A percentile compares a stretch with the other conserved stretches of the same genome.
Evolutionary conservation across 92 coral and sea anemone species (phyloP).

Genomic region (Siderastrea radians): DNA sequence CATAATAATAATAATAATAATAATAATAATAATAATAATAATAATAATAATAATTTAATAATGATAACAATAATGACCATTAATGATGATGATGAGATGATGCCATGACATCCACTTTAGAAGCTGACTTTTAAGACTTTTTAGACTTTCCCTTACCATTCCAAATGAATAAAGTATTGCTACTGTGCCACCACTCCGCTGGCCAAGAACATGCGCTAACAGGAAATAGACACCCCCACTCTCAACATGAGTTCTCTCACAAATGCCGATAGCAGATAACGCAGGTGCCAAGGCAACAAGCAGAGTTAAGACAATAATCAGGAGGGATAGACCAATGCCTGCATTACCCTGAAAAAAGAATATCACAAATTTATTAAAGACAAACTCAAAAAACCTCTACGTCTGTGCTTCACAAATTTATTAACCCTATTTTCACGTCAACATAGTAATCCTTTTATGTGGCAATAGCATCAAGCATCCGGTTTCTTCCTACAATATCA

Average conservation of each 20-base stretch:
- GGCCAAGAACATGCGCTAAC: slow-evolving; percentile 94
- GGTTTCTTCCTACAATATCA: no score
- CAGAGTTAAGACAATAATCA: slow-evolving; percentile 89
- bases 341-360: slow-evolving; percentile 88
- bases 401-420: no score
- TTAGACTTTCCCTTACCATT: slow-evolving; percentile 64
- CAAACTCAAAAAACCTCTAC: no score
- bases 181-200: slow-evolving; percentile 93
- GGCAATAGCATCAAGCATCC: no score
- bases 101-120: no score
- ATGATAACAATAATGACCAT: no score
- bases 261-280: slow-evolving; percentile 96
- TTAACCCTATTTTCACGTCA: no score
- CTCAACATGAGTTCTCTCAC: slow-evolving; percentile 96
- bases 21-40: no score
- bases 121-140: neutral
- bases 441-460: no score
- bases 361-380: neutral
- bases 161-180: slow-evolving; percentile 94
- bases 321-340: slow-evolving; percentile 92
- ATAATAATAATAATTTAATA: no score
- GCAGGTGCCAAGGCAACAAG: slow-evolving; percentile 96
- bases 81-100: no score
- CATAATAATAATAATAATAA: no score
- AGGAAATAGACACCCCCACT: slow-evolving; percentile 97